Evolutionary conservation across 2,113 vertebrate species (phyloP), one percentile per base, ranked within the genome.

Genomic region (Leucopternis melanops): DNA sequence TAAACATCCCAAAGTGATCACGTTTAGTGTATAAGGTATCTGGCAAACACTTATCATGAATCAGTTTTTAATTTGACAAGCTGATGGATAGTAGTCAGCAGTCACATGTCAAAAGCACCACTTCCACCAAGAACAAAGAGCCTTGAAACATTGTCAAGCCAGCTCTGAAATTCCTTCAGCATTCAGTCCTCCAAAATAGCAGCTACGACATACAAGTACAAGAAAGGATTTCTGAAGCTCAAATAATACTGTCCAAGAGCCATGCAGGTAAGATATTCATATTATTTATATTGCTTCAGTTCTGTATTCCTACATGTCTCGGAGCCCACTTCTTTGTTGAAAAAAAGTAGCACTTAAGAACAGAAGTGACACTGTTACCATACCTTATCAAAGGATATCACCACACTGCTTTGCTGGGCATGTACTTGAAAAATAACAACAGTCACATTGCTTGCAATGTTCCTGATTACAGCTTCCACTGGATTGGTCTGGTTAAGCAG

Each of bases 391-490:
- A 99, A 99, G 45, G 99, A 99, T 57, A 99, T 86, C 2, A 99
- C 99, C 85, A 98, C 98, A 80, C 99, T 98, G 54, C 36, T 97
- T 72, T 98, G 97, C 95, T 98, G 99, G 8, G 99, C 98, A 94
- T 99, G 99, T 82, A 99, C 98, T 97, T 99, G 99, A 95, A 99
- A 98, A 22, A 98, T 97, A 94, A 99, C 42, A 52, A 98, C 98
- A 31, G 99, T 97, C 17, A 98, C 98, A 2, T 98, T 98, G 42
- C 95, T 66, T 21, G 98, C 98, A 87, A 99, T 98, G 69, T 98
- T 94, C 88, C 97, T 98, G 94, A 99, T 97, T 36, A 98, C 79
- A 11, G 98, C 99, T 96, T 99, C 98, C 79, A 98, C 98, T 1
- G 98, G 98, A 92, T 86, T 97, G 22, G 98, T 98, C 92, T 82